A percentile compares a stretch with the other conserved stretches of the same genome.
phyloP scores from a whole-genome alignment of 35 echinoderm and acorn worm genomes.

The Apostichopus parvimensis region DNA sequence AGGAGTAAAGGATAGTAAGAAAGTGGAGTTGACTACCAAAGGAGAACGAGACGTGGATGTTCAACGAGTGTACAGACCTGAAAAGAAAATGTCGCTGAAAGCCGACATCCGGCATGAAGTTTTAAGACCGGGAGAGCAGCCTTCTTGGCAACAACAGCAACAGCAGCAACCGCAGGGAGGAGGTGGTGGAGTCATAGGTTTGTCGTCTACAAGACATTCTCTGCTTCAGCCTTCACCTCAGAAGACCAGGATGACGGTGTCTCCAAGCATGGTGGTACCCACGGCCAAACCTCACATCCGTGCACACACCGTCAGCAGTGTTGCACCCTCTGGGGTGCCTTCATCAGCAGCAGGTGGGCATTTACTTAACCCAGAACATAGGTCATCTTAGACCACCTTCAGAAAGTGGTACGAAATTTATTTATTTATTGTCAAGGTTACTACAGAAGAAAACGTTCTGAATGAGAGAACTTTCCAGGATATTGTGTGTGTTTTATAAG shows the following conservation, averaged over 20 bases:
- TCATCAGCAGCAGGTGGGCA: conserved; percentile 9
- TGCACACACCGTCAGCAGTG: conserved; percentile 14
- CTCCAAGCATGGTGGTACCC: neutral
- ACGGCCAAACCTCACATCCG: conserved; percentile 33
- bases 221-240: conserved; percentile 21
- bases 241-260: conserved; percentile 17
- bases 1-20: neutral
- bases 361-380: no score
- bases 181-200: neutral
- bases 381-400: no score
- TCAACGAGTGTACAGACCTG: conserved; percentile 35
- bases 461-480: neutral
- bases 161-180: neutral
- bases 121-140: neutral
- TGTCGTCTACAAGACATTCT: conserved; percentile 12
- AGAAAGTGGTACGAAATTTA: no score
- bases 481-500: neutral
- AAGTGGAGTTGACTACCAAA: neutral
- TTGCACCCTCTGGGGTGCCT: neutral
- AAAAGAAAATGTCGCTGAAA: conserved; percentile 45
- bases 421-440: no score
- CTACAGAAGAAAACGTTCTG: neutral
- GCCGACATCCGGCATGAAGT: neutral
- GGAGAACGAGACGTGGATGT: neutral
- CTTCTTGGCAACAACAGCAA: neutral